Evolutionary conservation across 2,113 vertebrate species (phyloP), one percentile per base, ranked within the genome.

Genomic region (Casuarius casuarius): DNA sequence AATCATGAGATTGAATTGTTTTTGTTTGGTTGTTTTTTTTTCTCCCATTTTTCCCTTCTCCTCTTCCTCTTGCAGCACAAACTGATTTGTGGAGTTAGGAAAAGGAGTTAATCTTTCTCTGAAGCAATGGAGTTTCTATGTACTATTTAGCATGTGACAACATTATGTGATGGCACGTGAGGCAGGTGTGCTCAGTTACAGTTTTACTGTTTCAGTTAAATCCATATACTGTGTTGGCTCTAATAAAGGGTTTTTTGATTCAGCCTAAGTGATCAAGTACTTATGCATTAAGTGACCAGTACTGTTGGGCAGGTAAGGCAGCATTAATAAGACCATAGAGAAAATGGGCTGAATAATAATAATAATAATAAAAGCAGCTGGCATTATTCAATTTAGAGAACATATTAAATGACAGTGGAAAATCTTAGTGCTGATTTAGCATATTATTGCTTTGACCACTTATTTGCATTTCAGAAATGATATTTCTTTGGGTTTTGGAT

Each of bases 11-110:
- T 70, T 56, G 72, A 89, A 5, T 17, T 54, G 26, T 28, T 20
- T 80, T 66, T 0, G 10, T 88, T 74, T 86, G 9, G 49, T n/a
- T 35, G 13, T 6, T 73, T 72, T 35, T 65, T 23, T 7, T 26
- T 23, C 19, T 70, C 6, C 9, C 6, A 18, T 79, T 74, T 49
- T 58, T 31, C 1, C 7, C 5, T 63, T 58, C 1, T 5, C 72
- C 1, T 86, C 40, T 76, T 71, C n/a, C 22, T 66, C 33, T 75
- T 62, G 42, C 35, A 54, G 8, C 6, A 11, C 56, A 56, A 20
- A 46, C 68, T 79, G 51, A 0, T 29, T 7, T 52, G 23, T 4
- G 2, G 1, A 2, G 5, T 8, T 73, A 16, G 21, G 13, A 31
- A 33, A 25, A 65, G 31, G 12, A 54, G 10, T 52, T 54, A 35